Evolutionary conservation across 1,140 invertebrate genomes (phyloP).

Genomic region (Drosophila guanche): DNA sequence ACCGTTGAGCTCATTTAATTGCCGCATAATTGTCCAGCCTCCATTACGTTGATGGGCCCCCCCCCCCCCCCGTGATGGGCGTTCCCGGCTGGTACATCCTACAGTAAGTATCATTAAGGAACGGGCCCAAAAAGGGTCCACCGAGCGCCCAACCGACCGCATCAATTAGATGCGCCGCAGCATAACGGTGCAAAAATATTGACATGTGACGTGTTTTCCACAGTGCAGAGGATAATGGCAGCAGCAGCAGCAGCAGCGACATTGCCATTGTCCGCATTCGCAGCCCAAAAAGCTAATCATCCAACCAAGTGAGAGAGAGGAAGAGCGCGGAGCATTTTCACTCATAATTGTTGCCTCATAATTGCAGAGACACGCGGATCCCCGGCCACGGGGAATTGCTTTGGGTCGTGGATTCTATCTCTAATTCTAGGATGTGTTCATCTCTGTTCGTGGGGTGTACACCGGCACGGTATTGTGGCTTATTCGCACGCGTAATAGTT

Average conservation of each 20-base stretch:
- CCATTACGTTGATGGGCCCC: slow-evolving; percentile 36
- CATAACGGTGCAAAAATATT: slow-evolving; percentile 46
- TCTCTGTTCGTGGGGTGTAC: slow-evolving; percentile 15
- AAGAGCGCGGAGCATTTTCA: slow-evolving; percentile 35
- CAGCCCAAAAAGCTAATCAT: slow-evolving; percentile 79
- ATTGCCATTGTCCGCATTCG: slow-evolving; percentile 28
- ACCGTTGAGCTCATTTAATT: slow-evolving; percentile 67
- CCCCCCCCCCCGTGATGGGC: neutral
- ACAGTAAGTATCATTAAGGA: slow-evolving; percentile 22
- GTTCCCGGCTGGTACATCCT: neutral
- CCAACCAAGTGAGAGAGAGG: slow-evolving; percentile 45
- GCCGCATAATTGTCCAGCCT: slow-evolving; percentile 60
- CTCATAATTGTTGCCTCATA: slow-evolving; percentile 58
- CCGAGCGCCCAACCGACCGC: slow-evolving; percentile 33
- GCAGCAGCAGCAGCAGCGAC: neutral
- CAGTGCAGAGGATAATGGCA: slow-evolving; percentile 59
- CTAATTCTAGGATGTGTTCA: neutral
- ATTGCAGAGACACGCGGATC: slow-evolving; percentile 47
- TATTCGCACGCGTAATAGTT: slow-evolving; percentile 77
- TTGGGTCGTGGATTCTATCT: neutral
- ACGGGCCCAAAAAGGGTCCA: slow-evolving; percentile 16
- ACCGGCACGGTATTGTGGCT: slow-evolving; percentile 28
- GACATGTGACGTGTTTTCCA: slow-evolving; percentile 43
- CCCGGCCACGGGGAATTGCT: slow-evolving; percentile 2
- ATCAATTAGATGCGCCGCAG: slow-evolving; percentile 65